Evolutionary conservation across 2,888 invertebrate species (phyloP).

Genomic region (Podotricha telesiphe): DNA sequence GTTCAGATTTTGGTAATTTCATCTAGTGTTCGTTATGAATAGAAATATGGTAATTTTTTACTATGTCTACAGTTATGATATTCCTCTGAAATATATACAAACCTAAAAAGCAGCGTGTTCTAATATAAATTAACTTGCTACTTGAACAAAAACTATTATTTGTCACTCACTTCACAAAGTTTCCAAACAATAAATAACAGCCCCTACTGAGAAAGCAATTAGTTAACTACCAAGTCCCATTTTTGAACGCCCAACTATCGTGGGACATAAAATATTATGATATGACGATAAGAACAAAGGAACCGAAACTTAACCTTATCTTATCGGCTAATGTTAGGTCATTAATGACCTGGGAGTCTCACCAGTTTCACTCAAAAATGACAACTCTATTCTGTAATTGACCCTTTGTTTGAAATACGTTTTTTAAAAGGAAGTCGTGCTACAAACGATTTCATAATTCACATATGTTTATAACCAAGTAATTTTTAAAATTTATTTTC

Average conservation of each 20-base stretch:
- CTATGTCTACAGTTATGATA: background rate
- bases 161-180: conserved; percentile 25
- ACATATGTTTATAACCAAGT: background rate
- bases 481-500: too few relatives aligned
- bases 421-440: background rate
- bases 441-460: conserved; percentile 10
- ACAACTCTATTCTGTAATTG: conserved; percentile 64
- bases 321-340: conserved; percentile 72
- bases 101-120: background rate
- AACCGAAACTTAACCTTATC: conserved; percentile 69
- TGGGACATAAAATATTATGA: conserved; percentile 80
- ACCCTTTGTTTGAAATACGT: conserved; percentile 14
- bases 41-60: background rate
- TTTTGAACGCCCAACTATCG: conserved; percentile 58
- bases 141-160: conserved; percentile 24
- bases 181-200: conserved; percentile 29
- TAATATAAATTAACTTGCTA: conserved; percentile 20
- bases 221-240: conserved; percentile 42
- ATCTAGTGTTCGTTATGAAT: background rate
- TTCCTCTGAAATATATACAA: background rate
- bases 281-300: conserved; percentile 72
- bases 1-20: background rate
- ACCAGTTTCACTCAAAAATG: conserved; percentile 57
- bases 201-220: conserved; percentile 41
- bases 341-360: conserved; percentile 70